Percentiles rank a stretch among this genome's conserved stretches.
Conservation (phyloP, 64 coral and sea anemone species). For the Montipora capricornis region DNA sequence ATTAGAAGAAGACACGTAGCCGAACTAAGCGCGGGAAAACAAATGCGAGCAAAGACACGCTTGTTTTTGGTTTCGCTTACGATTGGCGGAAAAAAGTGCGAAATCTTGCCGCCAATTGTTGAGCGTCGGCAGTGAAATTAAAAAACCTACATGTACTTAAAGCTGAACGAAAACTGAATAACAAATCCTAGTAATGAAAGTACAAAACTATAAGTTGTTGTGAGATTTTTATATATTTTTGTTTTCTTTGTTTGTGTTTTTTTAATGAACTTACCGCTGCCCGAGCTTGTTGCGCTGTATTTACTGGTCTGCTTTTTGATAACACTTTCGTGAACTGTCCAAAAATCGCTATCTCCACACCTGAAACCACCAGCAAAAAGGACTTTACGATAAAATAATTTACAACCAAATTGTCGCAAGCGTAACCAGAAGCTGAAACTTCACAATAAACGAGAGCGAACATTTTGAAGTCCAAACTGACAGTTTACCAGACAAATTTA, state of each 20-base stretch:
- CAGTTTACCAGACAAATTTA: not conserved
- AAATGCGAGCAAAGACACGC: not conserved
- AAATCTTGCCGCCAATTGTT: not conserved
- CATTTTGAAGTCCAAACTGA: too few species aligned
- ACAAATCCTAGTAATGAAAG: too few species aligned
- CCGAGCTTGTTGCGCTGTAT: slow-evolving; percentile 64
- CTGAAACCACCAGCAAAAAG: slow-evolving; percentile 6
- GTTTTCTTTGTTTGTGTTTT: not conserved
- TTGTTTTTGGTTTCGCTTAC: not conserved
- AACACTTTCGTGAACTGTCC: slow-evolving; percentile 81
- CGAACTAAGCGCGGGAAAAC: not conserved
- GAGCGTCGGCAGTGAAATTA: too few species aligned
- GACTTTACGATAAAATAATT: too few species aligned
- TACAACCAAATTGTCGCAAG: too few species aligned
- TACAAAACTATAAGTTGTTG: not conserved
- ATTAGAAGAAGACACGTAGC: too few species aligned
- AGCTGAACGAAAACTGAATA: too few species aligned
- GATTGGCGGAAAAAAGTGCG: not conserved
- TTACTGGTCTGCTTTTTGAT: slow-evolving; percentile 88
- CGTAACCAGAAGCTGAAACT: too few species aligned
- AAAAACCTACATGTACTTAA: too few species aligned
- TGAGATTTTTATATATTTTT: too few species aligned
- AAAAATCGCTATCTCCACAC: slow-evolving; percentile 81
- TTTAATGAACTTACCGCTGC: slow-evolving; percentile 21
- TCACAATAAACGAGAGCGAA: too few species aligned